These are phyloP conservation scores for Tetraneura akinire DNA, from an alignment of 1,140 invertebrate genomes.

Conservation along the genomic window DNA sequence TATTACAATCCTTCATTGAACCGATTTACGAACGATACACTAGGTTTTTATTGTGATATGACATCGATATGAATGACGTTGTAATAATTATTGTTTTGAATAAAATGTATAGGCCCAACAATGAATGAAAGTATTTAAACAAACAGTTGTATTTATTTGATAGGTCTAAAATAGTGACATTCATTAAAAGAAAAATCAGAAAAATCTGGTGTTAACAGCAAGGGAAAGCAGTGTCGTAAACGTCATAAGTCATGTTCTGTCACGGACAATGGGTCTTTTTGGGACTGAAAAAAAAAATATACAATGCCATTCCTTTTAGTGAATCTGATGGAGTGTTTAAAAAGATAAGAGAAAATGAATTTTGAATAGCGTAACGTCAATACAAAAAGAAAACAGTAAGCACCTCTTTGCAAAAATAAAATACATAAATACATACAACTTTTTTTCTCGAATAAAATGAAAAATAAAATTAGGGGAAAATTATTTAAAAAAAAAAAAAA, in stretches of 20 bases:
- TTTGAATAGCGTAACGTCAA: neutral
- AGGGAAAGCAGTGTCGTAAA: conserved; percentile 1
- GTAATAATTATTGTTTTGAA: conserved; percentile 7
- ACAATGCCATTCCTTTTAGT: conserved; percentile 35
- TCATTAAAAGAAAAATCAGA: conserved; percentile 22
- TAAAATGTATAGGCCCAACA: conserved; percentile 1
- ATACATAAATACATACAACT: conserved; percentile 1
- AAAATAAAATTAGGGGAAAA: neutral
- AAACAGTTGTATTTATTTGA: neutral
- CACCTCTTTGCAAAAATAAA: neutral
- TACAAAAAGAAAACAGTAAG: neutral
- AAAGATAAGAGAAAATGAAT: conserved; percentile 42
- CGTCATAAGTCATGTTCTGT: conserved; percentile 48
- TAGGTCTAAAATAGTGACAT: neutral
- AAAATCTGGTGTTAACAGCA: neutral
- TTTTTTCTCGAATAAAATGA: neutral
- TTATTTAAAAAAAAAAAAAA: too few species aligned
- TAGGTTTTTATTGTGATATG: neutral
- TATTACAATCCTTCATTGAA: neutral
- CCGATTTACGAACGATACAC: neutral
- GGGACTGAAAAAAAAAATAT: conserved; percentile 36
- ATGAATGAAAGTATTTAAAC: neutral
- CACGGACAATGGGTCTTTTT: conserved; percentile 36
- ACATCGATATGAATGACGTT: neutral
- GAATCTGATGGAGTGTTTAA: conserved; percentile 50